Conservation (phyloP, 1,140 invertebrate species). For the Drosophila ficusphila region DNA sequence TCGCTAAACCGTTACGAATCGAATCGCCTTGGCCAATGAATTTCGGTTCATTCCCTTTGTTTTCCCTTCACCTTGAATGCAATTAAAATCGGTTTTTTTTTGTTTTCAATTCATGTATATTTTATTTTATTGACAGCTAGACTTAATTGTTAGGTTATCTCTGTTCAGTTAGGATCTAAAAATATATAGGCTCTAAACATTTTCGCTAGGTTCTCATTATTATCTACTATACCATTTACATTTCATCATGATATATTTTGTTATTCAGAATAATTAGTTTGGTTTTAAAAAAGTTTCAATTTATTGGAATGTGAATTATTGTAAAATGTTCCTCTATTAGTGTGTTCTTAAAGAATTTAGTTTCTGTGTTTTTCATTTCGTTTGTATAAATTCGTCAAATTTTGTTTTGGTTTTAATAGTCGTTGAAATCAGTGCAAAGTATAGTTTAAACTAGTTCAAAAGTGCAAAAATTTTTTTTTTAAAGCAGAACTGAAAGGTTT, state of each 20-base stretch:
- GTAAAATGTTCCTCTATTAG: slow-evolving; percentile 42
- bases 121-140: slow-evolving; percentile 74
- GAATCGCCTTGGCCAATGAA: slow-evolving; percentile 25
- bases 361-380: slow-evolving; percentile 9
- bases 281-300: slow-evolving; percentile 48
- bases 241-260: slow-evolving; percentile 49
- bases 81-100: slow-evolving; percentile 6
- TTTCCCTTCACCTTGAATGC: slow-evolving; percentile 18
- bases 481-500: neutral
- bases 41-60: slow-evolving; percentile 25
- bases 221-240: slow-evolving; percentile 35
- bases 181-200: slow-evolving; percentile 69
- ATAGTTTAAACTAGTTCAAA: slow-evolving; percentile 45
- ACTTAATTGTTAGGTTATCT: slow-evolving; percentile 60
- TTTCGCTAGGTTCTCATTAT: slow-evolving; percentile 45
- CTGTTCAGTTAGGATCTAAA: slow-evolving; percentile 61
- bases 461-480: slow-evolving; percentile 20
- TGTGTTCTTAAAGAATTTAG: slow-evolving; percentile 48
- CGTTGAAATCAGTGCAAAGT: slow-evolving; percentile 68
- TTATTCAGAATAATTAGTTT: slow-evolving; percentile 37
- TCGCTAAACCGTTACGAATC: slow-evolving; percentile 42
- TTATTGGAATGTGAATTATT: slow-evolving; percentile 50
- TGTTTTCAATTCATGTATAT: slow-evolving; percentile 35
- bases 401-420: slow-evolving; percentile 35
- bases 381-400: slow-evolving; percentile 74